Evolutionary conservation across 2,797 vertebrate species (phyloP), one percentile per base, ranked within the genome.

Genomic region (Odontamblyopus lacepedii): DNA sequence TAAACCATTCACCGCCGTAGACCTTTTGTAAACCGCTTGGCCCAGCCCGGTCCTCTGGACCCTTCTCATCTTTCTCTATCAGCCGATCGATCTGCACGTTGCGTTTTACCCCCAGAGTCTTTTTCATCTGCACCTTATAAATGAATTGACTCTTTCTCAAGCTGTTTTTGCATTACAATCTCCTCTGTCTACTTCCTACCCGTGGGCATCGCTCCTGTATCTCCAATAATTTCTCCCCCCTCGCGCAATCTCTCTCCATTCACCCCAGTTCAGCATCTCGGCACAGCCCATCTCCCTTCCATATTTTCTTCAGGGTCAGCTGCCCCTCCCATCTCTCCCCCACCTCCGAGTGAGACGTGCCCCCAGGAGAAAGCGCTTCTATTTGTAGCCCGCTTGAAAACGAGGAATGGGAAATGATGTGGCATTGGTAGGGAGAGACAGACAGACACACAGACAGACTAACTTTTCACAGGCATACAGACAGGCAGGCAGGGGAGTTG

Each of bases 301-400:
- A 53, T 67, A 53, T 67, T 67, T 67, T 67, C 66, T 67, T 55
- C 64, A 67, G 64, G 65, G 65, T 67, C 48, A 67, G 50, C 50
- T 13, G n/a, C 30, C 35, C 50, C 59, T 26, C 71, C 56, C 53
- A 61, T 35, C 75, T 16, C 69, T 48, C 53, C 67, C 27, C 75
- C 81, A 71, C 71, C 71, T 84, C 82, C 73, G 77, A 67, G 76
- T 13, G 73, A 76, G 78, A 77, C 51, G 48, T 65, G 68, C 72
- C 85, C 79, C 81, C 72, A 27, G 86, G 86, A 90, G 90, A 89
- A 27, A 44, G 55, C 48, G 30, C 64, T 84, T 88, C 87, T 89
- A 91, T 90, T 90, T 91, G 87, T 67, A 84, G 87, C 80, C 4
- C 62, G 63, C 41, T 66, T 85, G 74, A 80, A 85, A 68, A 80